phyloP scores from a whole-genome alignment of 2,797 vertebrate species.

The Sphaeramia orbicularis region DNA sequence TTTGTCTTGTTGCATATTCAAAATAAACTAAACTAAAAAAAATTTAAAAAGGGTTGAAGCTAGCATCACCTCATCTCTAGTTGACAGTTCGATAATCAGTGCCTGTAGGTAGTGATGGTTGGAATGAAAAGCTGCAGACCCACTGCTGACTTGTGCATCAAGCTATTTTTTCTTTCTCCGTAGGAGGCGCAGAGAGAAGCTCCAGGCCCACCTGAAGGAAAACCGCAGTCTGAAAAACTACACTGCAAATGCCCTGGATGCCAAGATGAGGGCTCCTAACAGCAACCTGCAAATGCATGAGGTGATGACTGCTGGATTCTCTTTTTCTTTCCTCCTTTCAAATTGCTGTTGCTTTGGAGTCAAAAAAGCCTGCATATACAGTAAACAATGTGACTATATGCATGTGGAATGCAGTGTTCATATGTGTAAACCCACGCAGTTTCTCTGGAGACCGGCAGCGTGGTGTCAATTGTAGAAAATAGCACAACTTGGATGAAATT shows the following conservation, averaged over 20 bases:
- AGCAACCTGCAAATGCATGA: conserved; percentile 80
- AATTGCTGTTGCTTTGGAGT: background rate
- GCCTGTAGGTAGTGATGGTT: background rate
- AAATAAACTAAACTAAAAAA: too few relatives aligned
- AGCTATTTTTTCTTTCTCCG: background rate
- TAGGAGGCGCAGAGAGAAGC: conserved; percentile 85
- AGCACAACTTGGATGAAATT: too few relatives aligned
- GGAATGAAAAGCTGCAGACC: conserved; percentile 5
- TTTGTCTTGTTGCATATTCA: too few relatives aligned
- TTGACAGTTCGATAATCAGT: background rate
- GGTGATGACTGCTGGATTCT: conserved; percentile 57
- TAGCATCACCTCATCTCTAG: background rate
- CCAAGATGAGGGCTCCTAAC: conserved; percentile 66
- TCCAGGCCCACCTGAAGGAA: conserved; percentile 86
- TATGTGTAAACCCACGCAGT: background rate
- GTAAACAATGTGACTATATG: background rate
- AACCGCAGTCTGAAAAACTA: conserved; percentile 83
- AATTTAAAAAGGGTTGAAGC: too few relatives aligned
- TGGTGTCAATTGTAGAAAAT: background rate
- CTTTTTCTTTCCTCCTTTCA: background rate
- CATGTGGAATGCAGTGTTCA: background rate
- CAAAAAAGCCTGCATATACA: background rate
- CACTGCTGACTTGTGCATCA: background rate
- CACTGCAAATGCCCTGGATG: conserved; percentile 64
- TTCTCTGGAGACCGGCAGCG: background rate